Percentiles rank a stretch among this genome's conserved stretches.
phyloP scores from a whole-genome alignment of 2,797 vertebrate species.

The Dicrostonyx torquatus region DNA sequence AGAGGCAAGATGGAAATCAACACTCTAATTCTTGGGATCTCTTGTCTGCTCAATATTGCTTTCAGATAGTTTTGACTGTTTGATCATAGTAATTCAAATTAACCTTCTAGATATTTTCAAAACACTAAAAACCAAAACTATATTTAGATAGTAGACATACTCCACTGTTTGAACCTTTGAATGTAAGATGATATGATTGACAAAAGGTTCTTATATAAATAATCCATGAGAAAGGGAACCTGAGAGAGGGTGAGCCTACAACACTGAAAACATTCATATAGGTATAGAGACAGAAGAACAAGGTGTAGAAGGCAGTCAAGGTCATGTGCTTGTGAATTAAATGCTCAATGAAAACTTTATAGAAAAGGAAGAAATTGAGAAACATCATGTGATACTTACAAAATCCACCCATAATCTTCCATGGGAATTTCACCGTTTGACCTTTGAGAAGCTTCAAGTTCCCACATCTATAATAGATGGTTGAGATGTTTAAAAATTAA shows the following conservation, averaged over 20 bases:
- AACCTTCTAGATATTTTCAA: not conserved
- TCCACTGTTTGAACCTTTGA: not conserved
- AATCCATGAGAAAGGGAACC: not conserved
- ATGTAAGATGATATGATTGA: not conserved
- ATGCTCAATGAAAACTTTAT: not conserved
- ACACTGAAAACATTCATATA: not conserved
- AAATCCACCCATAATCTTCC: not conserved
- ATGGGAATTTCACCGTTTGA: not conserved
- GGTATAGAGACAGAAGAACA: not conserved
- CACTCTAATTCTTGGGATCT: not conserved
- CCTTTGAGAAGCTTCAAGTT: conserved; percentile 1
- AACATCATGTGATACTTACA: not conserved
- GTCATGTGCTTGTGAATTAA: not conserved
- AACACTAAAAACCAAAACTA: not conserved
- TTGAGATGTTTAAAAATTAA: conserved; percentile 60
- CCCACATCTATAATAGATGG: not conserved
- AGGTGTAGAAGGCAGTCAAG: not conserved
- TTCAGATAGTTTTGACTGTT: not conserved
- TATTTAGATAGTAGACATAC: not conserved
- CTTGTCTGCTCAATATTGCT: not conserved
- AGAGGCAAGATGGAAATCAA: not conserved
- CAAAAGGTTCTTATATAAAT: not conserved
- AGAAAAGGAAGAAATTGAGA: conserved; percentile 13
- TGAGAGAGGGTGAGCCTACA: not conserved
- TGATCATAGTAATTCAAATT: not conserved